Conservation (phyloP, 1,140 invertebrate genomes). For the Leptinotarsa defecta region DNA sequence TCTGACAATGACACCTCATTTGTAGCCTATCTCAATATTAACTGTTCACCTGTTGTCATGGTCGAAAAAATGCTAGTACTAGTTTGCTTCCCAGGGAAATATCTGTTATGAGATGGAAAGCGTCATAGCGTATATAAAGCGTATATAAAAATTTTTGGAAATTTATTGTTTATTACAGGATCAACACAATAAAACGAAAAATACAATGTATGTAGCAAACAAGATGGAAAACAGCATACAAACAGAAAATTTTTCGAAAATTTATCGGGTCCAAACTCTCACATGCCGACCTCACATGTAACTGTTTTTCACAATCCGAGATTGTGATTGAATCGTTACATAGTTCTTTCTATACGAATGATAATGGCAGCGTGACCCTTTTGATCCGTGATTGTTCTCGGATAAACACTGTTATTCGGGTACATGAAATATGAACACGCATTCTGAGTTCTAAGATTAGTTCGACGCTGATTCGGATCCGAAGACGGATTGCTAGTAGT, state of each 20-base stretch:
- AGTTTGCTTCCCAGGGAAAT: too few species aligned
- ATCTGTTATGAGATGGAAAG: too few species aligned
- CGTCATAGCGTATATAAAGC: too few species aligned
- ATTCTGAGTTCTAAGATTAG: conserved; percentile 17
- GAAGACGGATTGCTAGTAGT: not conserved
- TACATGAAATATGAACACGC: conserved; percentile 3
- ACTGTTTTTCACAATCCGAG: conserved; percentile 19
- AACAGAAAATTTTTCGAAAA: not conserved
- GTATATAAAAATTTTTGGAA: too few species aligned
- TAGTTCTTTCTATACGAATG: conserved; percentile 22
- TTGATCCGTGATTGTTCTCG: conserved; percentile 27
- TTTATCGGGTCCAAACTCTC: not conserved
- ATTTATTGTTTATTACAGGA: too few species aligned
- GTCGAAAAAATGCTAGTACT: too few species aligned
- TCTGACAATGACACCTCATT: too few species aligned
- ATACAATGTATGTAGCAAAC: not conserved
- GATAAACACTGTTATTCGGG: conserved; percentile 21
- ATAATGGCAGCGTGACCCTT: conserved; percentile 23
- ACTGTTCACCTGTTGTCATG: too few species aligned
- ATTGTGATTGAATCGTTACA: conserved; percentile 17
- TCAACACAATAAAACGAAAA: not conserved
- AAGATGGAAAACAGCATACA: not conserved
- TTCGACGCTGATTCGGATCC: not conserved
- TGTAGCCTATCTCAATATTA: too few species aligned
- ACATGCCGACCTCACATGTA: conserved; percentile 24